Evolutionary conservation across 2,113 vertebrate genomes (phyloP).

Genomic region (Typhlomys cinereus): DNA sequence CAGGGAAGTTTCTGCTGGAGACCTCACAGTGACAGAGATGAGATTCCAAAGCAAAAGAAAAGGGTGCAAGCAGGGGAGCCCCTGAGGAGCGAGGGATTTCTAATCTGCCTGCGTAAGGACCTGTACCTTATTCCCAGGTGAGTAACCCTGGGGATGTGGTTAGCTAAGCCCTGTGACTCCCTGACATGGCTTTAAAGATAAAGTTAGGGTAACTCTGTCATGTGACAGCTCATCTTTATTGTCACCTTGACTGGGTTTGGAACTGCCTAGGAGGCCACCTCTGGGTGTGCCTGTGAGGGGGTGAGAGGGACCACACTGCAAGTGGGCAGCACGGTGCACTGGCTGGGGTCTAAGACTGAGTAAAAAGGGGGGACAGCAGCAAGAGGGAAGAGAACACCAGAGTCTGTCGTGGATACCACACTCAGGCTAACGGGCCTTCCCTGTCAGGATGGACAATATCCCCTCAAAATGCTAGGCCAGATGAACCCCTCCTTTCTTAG

Average conservation of each 20-base stretch:
- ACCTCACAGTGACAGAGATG: background rate
- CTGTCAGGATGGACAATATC: no score
- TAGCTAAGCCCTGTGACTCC: background rate
- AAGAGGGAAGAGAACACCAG: background rate
- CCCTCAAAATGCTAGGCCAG: no score
- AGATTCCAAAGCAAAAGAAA: no score
- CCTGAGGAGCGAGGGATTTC: no score
- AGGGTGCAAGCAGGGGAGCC: no score
- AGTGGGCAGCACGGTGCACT: accelerated
- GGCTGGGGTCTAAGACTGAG: background rate
- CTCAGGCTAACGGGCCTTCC: no score
- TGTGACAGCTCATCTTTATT: background rate
- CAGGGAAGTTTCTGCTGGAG: background rate
- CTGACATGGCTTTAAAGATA: background rate
- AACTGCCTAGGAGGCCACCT: background rate
- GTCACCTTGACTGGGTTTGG: background rate
- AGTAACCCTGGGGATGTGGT: background rate
- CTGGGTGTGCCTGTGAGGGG: background rate
- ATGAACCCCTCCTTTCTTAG: no score
- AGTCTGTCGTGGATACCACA: background rate
- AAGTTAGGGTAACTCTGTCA: background rate
- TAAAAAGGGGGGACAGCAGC: background rate
- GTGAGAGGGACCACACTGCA: background rate
- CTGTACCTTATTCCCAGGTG: background rate
- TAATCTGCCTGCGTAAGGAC: background rate